Evolutionary conservation across 2,888 invertebrate genomes (phyloP).

Genomic region (Xanthia togata): DNA sequence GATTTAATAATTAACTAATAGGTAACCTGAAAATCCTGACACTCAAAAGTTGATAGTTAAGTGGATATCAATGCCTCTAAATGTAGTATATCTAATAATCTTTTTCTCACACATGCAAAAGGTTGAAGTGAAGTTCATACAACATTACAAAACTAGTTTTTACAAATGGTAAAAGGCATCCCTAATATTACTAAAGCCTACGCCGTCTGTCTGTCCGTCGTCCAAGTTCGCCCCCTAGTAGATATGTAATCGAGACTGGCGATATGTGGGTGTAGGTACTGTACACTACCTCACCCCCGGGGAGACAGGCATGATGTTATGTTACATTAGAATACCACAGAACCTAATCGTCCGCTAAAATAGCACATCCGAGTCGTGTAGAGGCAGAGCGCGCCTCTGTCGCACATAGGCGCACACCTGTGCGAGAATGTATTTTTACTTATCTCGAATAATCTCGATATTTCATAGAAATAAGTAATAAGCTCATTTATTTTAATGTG

Average conservation of each 20-base stretch:
- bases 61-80: too few species aligned
- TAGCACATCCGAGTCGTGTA: not conserved
- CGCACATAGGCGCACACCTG: not conserved
- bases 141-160: not conserved
- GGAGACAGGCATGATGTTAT: not conserved
- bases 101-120: too few species aligned
- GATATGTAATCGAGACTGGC: not conserved
- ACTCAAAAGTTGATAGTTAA: too few species aligned
- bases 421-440: not conserved
- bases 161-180: not conserved
- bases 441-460: conserved; percentile 3
- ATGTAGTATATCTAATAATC: too few species aligned
- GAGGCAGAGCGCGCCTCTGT: not conserved
- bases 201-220: not conserved
- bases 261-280: not conserved
- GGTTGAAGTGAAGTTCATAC: not conserved
- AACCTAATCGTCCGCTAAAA: not conserved
- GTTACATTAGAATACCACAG: not conserved
- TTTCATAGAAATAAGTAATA: not conserved
- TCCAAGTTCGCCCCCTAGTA: not conserved
- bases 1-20: too few species aligned
- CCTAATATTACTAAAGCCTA: not conserved
- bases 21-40: too few species aligned
- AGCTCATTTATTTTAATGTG: conserved; percentile 11
- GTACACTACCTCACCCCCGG: too few species aligned